Evolutionary conservation across 2,113 vertebrate genomes (phyloP), one percentile per base, ranked within the genome.

Genomic region (Panurus biarmicus): DNA sequence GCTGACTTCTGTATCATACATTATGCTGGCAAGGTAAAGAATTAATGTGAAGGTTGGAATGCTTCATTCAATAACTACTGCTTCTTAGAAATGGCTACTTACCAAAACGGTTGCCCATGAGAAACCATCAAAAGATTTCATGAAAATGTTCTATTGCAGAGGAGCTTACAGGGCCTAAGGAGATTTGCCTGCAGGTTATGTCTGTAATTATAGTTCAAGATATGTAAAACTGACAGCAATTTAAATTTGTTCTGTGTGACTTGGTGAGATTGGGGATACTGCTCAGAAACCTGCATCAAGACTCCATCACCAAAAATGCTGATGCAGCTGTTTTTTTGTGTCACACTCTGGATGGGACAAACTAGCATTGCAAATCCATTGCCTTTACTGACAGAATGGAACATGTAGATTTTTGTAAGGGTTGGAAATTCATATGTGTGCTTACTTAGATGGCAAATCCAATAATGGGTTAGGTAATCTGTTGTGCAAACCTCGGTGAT

Each of bases 1-100:
- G 99, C 99, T 0, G 99, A 99, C 84, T 99, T 99, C 97, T 99
- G 98, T 85, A 98, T 99, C 96, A 99, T 99, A n/a, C 99, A 99
- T 96, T 99, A 99, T 35, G 99, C 99, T 31, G 99, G 99, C 87
- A 99, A 99, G 98, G 99, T 99, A 98, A 96, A 90, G 26, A 40
- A 83, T 10, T n/a, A 22, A 6, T 51, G 20, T 54, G 48, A 80
- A 31, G 11, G 8, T 12, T 28, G 50, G 19, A 38, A 57, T 38
- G 36, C 29, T 33, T 64, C 51, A 38, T 74, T 40, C 11, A 8
- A 8, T 78, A 72, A 38, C 17, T 26, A 36, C 25, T 44, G 42
- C 61, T 94, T 25, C 40, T 84, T 61, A 75, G 36, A 76, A 77
- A 67, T 79, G 14, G 10, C 45, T 67, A 1, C 38, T 83, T 92